Evolutionary conservation across 2,888 invertebrate species (phyloP).

Genomic region (Malthinus seriepunctatus): DNA sequence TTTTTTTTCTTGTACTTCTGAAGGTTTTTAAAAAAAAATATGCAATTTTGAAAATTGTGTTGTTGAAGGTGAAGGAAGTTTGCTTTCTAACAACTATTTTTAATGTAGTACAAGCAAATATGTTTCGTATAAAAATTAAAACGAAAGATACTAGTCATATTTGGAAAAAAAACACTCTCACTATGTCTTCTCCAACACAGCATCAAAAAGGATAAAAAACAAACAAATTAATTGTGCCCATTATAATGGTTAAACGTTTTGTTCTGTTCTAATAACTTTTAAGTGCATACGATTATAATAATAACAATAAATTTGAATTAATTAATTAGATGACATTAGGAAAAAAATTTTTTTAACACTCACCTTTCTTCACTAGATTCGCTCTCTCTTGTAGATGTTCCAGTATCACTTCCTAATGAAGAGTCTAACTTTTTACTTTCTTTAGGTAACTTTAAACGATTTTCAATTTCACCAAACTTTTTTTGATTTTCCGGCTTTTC

Average conservation of each 20-base stretch:
- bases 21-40: too few relatives aligned
- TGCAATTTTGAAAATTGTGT: too few relatives aligned
- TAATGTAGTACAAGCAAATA: too few relatives aligned
- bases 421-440: slow-evolving; percentile 73
- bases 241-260: not conserved
- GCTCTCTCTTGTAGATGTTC: slow-evolving; percentile 69
- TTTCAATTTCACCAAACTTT: slow-evolving; percentile 82
- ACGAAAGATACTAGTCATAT: too few relatives aligned
- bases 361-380: slow-evolving; percentile 71
- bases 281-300: too few relatives aligned
- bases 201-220: too few relatives aligned
- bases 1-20: too few relatives aligned
- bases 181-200: not conserved
- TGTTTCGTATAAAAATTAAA: too few relatives aligned
- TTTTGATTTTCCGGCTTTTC: slow-evolving; percentile 84
- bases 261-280: too few relatives aligned
- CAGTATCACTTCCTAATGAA: slow-evolving; percentile 75
- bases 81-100: too few relatives aligned
- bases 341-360: slow-evolving; percentile 9
- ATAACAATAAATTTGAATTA: not conserved
- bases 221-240: not conserved
- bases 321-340: not conserved
- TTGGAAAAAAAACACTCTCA: not conserved
- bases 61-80: too few relatives aligned
- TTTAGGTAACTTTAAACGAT: slow-evolving; percentile 56